These are phyloP conservation scores for Oligia latruncula DNA, from an alignment of 2,888 invertebrate species.

Conservation along the genomic window DNA sequence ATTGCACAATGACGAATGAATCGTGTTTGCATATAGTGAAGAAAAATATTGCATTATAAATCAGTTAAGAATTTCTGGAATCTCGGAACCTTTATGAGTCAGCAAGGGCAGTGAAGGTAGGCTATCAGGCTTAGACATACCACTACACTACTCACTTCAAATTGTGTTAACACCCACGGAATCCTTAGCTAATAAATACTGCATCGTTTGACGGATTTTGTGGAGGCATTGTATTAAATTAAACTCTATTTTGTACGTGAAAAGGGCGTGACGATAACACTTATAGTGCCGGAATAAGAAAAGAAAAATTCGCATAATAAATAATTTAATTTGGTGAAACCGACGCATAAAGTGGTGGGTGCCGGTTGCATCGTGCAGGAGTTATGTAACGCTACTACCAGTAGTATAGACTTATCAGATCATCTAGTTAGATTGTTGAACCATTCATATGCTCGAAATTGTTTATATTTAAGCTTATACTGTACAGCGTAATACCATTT, in stretches of 20 bases:
- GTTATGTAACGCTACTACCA: constrained; percentile 46
- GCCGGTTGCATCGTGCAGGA: constrained; percentile 53
- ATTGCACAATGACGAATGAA: background rate
- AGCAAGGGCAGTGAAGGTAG: constrained; percentile 1
- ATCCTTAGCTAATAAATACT: constrained; percentile 18
- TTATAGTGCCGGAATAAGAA: constrained; percentile 36
- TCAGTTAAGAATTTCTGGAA: constrained; percentile 15
- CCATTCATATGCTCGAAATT: constrained; percentile 21
- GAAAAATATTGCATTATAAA: constrained; percentile 9
- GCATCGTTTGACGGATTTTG: constrained; percentile 18
- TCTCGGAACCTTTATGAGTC: constrained; percentile 7
- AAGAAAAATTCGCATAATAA: constrained; percentile 25
- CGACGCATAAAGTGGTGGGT: constrained; percentile 28
- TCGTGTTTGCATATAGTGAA: background rate
- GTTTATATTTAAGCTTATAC: constrained; percentile 10
- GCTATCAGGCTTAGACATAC: constrained; percentile 5
- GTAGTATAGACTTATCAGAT: constrained; percentile 37
- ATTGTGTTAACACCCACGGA: constrained; percentile 33
- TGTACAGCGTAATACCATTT: background rate
- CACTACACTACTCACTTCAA: constrained; percentile 22
- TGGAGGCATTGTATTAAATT: background rate
- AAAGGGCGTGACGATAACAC: constrained; percentile 36
- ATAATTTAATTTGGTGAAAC: constrained; percentile 48
- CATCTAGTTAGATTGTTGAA: constrained; percentile 43
- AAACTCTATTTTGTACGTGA: constrained; percentile 20